Base-by-base conservation (phyloP, 2,888 invertebrate species). In the Hyposoter didymator region DNA sequence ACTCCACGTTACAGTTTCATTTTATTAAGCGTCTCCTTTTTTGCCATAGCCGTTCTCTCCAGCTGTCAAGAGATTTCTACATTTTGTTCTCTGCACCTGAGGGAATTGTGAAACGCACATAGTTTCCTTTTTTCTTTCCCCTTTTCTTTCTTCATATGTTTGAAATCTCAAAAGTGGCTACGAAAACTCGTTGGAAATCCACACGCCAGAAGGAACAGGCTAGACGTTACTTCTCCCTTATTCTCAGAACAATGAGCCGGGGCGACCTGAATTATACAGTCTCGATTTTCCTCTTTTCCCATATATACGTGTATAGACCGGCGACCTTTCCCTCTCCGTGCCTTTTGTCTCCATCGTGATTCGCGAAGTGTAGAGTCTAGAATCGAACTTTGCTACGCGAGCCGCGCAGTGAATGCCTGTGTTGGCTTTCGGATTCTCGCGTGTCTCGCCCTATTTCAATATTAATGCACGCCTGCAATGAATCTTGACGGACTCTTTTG, bases 251-350 rank as follows among this genome's bases (percentile, higher is more conserved):
- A 85, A 82, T 82, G 82, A 79, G 70, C 59, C 79, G 82, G 69
- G 84, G 75, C 85, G 82, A 55, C 64, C 70, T 85, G 85, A 85
- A 85, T 85, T 85, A 85, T 85, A 85, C 78, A 85, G 73, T 84
- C 82, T 64, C 32, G 80, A 80, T 86, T 81, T 84, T 73, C 52
- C 74, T 32, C 39, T 69, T 47, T 80, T 67, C 73, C 49, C 35
- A 35, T 39, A 39, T 35, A 35, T 73, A 55, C 12, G 45, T 49
- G n/a, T 35, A 55, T 43, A 66, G 2, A 67, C 14, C 28, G 7
- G 59, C 59, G 28, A 59, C 59, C 66, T 84, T 55, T 76, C 22
- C n/a, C n/a, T 69, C 43, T 78, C 45, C 47, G 52, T 12, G 10
- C 22, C 43, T 17, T 35, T 64, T 70, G 45, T 52, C 52, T 59